Evolutionary conservation across 2,888 invertebrate genomes (phyloP).

Genomic region (Selenia dentaria): DNA sequence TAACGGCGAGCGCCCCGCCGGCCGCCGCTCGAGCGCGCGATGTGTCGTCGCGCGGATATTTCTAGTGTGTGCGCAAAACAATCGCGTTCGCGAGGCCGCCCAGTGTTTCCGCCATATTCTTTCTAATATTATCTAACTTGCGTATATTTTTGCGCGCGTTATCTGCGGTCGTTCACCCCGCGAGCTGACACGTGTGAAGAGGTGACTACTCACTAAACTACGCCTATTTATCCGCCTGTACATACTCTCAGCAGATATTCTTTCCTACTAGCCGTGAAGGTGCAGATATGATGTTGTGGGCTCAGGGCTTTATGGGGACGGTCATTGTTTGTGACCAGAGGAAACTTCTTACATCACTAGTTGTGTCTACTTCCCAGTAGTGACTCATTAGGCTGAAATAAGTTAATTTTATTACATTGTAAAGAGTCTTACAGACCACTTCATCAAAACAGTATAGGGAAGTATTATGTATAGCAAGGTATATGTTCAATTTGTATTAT

Average conservation of each 20-base stretch:
- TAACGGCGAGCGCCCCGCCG: too few species aligned
- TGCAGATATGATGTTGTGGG: not conserved
- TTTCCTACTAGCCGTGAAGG: not conserved
- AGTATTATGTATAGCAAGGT: not conserved
- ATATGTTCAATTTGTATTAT: too few species aligned
- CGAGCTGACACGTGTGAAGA: conserved; percentile 50
- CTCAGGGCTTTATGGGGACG: conserved; percentile 1
- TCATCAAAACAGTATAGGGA: conserved; percentile 2
- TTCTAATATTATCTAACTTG: conserved; percentile 79
- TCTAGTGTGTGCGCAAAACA: conserved; percentile 36
- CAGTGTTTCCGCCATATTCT: conserved; percentile 60
- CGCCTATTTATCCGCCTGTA: conserved; percentile 8
- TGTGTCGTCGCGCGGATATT: conserved; percentile 26
- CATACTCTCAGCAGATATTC: not conserved
- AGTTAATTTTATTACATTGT: conserved; percentile 6
- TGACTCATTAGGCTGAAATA: conserved; percentile 18
- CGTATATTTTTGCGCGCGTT: conserved; percentile 71
- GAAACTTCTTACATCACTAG: conserved; percentile 14
- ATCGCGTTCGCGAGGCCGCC: conserved; percentile 38
- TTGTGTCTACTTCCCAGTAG: conserved; percentile 8
- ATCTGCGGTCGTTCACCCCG: conserved; percentile 69
- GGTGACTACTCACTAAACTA: conserved; percentile 9
- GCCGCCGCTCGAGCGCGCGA: not conserved
- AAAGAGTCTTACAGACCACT: not conserved
- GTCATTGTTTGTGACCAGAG: conserved; percentile 22